phyloP scores from a whole-genome alignment of 2,797 vertebrate genomes.

The Basileuterus tristriatus region DNA sequence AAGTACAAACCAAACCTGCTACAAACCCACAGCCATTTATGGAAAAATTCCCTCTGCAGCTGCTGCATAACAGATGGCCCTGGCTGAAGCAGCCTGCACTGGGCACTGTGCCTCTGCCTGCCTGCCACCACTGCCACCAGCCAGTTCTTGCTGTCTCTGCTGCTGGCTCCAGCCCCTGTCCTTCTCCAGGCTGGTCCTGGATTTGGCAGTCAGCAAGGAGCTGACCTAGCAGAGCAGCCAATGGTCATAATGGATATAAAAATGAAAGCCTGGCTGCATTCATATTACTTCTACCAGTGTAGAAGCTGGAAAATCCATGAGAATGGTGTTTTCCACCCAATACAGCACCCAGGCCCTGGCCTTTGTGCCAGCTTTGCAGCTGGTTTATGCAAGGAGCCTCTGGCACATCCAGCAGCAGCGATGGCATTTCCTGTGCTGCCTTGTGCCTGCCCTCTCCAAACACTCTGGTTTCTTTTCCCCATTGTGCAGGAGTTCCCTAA shows the following conservation, averaged over 20 bases:
- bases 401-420: not conserved
- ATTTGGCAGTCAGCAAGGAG: not conserved
- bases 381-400: constrained; percentile 36
- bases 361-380: not conserved
- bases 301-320: not conserved
- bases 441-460: constrained; percentile 27
- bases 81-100: not conserved
- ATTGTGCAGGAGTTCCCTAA: constrained; percentile 20
- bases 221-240: not conserved
- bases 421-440: constrained; percentile 56
- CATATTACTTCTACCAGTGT: too few relatives aligned
- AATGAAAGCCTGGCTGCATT: too few relatives aligned
- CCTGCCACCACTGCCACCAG: not conserved
- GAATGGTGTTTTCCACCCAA: not conserved
- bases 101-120: constrained; percentile 27
- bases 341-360: not conserved
- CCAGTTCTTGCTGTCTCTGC: not conserved
- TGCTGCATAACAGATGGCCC: not conserved
- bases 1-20: not conserved
- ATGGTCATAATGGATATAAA: too few relatives aligned
- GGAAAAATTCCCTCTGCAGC: constrained; percentile 11
- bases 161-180: not conserved
- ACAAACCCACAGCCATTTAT: constrained; percentile 22
- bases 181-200: not conserved
- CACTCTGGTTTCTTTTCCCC: not conserved